Evolutionary conservation across 1,140 invertebrate genomes (phyloP), one percentile per base, ranked within the genome.

Genomic region (Ceratitis capitata): DNA sequence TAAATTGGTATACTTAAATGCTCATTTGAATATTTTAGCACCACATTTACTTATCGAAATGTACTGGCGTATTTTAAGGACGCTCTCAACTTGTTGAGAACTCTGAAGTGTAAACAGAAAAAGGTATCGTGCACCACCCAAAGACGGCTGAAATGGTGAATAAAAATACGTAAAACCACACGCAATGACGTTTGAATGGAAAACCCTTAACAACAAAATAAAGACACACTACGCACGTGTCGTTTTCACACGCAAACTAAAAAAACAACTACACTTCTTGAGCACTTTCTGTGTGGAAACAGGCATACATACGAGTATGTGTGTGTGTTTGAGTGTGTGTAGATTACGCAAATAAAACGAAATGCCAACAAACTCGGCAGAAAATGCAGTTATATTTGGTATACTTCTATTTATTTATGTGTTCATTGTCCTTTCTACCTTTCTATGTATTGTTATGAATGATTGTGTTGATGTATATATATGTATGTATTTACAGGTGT

Each of bases 211-310:
- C n/a, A n/a, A n/a, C n/a, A n/a, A n/a, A n/a, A n/a, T n/a, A n/a
- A n/a, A n/a, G 9, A 32, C 32, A 35, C 29, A 26, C 32, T 7
- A 2, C n/a, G 39, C 69, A 74, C 39, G 19, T 74, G 39, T 10
- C 69, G n/a, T 74, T 74, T 45, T 69, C 69, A 74, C 69, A 74
- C 69, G 19, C 69, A 2, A 74, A 23, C 69, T 74, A 45, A 35
- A 47, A 19, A 12, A 53, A 19, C 16, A 53, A 19, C 6, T 53
- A 53, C 51, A 53, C 51, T 53, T 12, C 14, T 58, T n/a, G n/a
- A 19, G n/a, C 16, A 56, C n/a, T 19, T 56, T 56, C 3, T 47
- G 12, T 5, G 12, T 12, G 45, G 1, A n/a, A 1, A n/a, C 51
- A 3, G 5, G 1, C 19, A n/a, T n/a, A 53, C 51, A 19, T 53